phyloP scores from a whole-genome alignment of 2,113 vertebrate species.

The Anser brachyrhynchus region DNA sequence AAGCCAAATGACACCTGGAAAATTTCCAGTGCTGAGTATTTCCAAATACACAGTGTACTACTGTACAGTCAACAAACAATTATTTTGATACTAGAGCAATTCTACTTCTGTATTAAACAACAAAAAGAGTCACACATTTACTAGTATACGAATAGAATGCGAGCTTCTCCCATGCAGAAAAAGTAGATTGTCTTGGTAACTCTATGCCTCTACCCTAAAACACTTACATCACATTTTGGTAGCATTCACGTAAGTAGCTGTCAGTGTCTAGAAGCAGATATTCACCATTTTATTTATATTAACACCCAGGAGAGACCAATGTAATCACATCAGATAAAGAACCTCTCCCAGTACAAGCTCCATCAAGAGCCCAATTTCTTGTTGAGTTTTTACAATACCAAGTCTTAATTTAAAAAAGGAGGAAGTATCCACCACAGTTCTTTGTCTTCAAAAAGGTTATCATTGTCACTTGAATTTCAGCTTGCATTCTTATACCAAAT shows the following conservation, averaged over 20 bases:
- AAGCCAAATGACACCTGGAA: conserved; percentile 47
- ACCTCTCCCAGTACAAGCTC: neutral
- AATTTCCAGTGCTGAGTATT: neutral
- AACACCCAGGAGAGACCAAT: neutral
- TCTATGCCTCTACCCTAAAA: neutral
- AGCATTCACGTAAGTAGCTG: neutral
- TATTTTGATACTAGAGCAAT: neutral
- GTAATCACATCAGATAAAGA: neutral
- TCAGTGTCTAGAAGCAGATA: neutral
- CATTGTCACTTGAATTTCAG: neutral
- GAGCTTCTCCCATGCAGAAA: neutral
- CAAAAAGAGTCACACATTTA: neutral
- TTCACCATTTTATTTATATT: neutral
- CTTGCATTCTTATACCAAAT: neutral
- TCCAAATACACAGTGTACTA: conserved; percentile 46
- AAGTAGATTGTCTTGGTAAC: neutral
- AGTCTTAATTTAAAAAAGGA: neutral
- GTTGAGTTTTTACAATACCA: neutral
- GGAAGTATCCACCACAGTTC: neutral
- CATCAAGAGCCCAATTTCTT: neutral
- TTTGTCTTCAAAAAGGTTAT: neutral
- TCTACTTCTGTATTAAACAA: neutral
- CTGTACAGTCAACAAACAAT: neutral
- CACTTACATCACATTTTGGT: neutral
- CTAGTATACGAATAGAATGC: neutral